Evolutionary conservation across 2,113 vertebrate species (phyloP).

Genomic region (Etia nguti): DNA sequence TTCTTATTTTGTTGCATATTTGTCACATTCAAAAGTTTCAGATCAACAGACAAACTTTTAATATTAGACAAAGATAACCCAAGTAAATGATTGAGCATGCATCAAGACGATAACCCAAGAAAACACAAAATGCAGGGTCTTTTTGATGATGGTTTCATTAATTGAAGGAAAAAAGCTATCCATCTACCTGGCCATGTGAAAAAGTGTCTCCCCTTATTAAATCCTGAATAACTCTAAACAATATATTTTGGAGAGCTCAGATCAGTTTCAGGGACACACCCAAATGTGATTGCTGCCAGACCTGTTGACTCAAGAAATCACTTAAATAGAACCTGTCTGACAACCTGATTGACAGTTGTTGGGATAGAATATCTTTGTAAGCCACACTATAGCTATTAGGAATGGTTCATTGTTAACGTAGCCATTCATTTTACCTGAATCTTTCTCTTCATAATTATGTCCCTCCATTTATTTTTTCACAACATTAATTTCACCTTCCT

Average conservation of each 20-base stretch:
- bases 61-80: background rate
- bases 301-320: background rate
- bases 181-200: background rate
- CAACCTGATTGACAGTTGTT: background rate
- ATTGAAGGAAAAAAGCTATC: background rate
- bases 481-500: background rate
- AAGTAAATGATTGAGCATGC: too few relatives aligned
- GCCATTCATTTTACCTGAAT: background rate
- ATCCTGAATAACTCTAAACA: background rate
- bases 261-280: rapidly evolving
- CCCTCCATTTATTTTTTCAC: background rate
- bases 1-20: background rate
- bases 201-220: background rate
- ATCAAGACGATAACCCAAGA: background rate
- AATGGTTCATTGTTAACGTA: background rate
- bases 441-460: background rate
- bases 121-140: background rate
- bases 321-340: background rate
- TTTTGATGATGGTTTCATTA: background rate
- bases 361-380: background rate
- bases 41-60: background rate
- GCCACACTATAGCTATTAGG: background rate
- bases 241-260: background rate
- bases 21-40: background rate
- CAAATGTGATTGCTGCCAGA: background rate